Evolutionary conservation across 1,140 invertebrate species (phyloP), one percentile per base, ranked within the genome.

Genomic region (Latrodectus geometricus): DNA sequence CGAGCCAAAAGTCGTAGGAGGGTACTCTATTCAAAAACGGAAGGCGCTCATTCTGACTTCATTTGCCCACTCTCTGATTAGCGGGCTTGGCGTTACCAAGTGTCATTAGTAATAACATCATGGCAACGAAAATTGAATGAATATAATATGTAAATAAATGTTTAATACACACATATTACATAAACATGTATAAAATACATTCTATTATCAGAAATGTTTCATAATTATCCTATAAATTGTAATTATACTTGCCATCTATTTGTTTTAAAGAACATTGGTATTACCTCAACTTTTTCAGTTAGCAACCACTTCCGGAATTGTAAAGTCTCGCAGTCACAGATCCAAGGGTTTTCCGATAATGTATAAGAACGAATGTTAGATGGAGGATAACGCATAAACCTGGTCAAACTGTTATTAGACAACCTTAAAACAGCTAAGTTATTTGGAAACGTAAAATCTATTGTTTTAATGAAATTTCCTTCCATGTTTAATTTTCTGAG

Each of bases 311-410:
- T 74, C 54, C 23, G 14, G 35, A 83, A 83, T 17, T 49, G 70
- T 11, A 83, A n/a, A 20, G 81, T 65, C 7, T 75, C 70, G 17
- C 70, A 83, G 56, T 83, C 81, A 21, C 81, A 83, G 0, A 52
- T 83, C 81, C 81, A 83, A n/a, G 81, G 81, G 17, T 83, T 83
- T 0, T n/a, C 72, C 1, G 81, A 83, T n/a, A 83, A 48, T 8
- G 81, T 66, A 23, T 72, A 83, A 4, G 54, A 65, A 4, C 14
- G 9, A 11, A 65, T 74, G 15, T 7, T 50, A n/a, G 21, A 12
- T 0, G 72, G 70, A 21, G 23, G 52, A 20, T 61, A 65, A 12
- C 17, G 21, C 20, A 20, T 12, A 21, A 83, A 83, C 1, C 81
- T 35, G 2, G 52, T 75, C 4, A 83, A 35, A 7, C 49, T 83